Evolutionary conservation across 2,888 invertebrate genomes (phyloP).

Genomic region (Lasioglossum figueresi): DNA sequence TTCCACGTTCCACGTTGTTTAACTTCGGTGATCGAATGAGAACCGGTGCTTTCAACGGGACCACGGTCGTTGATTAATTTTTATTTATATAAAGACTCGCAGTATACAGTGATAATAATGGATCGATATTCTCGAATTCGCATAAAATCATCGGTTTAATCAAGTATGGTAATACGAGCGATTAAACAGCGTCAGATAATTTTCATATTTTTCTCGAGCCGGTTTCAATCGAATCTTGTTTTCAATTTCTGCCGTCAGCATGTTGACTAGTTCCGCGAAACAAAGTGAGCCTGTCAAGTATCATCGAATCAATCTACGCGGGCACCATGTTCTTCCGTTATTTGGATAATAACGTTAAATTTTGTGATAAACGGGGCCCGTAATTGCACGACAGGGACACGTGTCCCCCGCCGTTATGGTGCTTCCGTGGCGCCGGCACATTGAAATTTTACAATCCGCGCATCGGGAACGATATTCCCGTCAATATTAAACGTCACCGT

Average conservation of each 20-base stretch:
- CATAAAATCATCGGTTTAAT: background rate
- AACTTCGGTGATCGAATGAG: too few species aligned
- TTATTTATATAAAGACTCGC: too few species aligned
- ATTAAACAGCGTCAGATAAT: background rate
- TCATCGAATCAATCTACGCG: conserved; percentile 6
- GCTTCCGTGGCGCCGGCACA: conserved; percentile 49
- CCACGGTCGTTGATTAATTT: too few species aligned
- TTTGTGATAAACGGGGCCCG: conserved; percentile 1
- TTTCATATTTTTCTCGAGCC: background rate
- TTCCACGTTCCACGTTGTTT: too few species aligned
- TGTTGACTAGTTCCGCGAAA: background rate
- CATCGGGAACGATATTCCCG: conserved; percentile 69
- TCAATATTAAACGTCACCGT: conserved; percentile 73
- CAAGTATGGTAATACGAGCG: background rate
- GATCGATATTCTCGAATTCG: too few species aligned
- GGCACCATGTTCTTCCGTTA: background rate
- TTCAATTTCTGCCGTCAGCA: background rate
- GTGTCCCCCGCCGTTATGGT: conserved; percentile 42
- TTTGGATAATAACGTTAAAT: conserved; percentile 1
- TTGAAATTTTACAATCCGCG: conserved; percentile 69
- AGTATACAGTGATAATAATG: too few species aligned
- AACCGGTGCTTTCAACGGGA: too few species aligned
- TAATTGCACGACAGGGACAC: conserved; percentile 44
- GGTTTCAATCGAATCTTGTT: background rate
- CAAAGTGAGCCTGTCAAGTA: conserved; percentile 4